Percentiles rank a stretch among this genome's conserved stretches.
phyloP scores from a whole-genome alignment of 2,797 vertebrate genomes.

The Denticeps clupeoides region DNA sequence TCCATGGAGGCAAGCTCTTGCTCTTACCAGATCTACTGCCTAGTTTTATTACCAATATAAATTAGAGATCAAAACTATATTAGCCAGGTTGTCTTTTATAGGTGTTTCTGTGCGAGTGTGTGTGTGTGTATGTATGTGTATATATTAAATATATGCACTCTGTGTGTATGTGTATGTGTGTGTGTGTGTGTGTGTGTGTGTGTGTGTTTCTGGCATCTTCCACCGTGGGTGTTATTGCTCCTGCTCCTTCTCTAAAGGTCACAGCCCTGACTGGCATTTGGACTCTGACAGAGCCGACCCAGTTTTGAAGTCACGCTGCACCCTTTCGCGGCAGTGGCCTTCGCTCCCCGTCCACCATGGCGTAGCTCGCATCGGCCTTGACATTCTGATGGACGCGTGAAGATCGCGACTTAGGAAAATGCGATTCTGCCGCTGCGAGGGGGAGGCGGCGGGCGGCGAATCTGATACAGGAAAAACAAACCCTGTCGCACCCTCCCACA shows the following conservation, averaged over 20 bases:
- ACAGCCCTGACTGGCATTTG: constrained; percentile 52
- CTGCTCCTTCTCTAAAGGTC: constrained; percentile 50
- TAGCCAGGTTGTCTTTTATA: too few species aligned
- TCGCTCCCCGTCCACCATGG: constrained; percentile 13
- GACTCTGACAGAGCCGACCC: constrained; percentile 53
- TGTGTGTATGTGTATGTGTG: too few species aligned
- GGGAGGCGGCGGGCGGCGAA: constrained; percentile 33
- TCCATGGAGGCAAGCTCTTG: too few species aligned
- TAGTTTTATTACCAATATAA: too few species aligned
- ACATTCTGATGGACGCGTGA: constrained; percentile 41
- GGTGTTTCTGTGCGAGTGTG: too few species aligned
- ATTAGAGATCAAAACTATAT: too few species aligned
- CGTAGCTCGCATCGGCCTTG: constrained; percentile 23
- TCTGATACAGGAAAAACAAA: constrained; percentile 50
- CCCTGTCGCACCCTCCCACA: constrained; percentile 34
- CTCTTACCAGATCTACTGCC: too few species aligned
- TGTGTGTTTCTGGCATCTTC: too few species aligned
- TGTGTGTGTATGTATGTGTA: too few species aligned
- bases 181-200: too few species aligned
- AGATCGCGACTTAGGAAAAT: constrained; percentile 38
- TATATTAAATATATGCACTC: too few species aligned
- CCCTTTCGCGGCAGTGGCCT: not conserved
- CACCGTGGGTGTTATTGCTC: too few species aligned
- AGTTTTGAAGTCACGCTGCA: constrained; percentile 32
- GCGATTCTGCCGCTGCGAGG: constrained; percentile 35